These are phyloP conservation scores for Serranochromis macrocephalus DNA, from an alignment of 2,113 vertebrate genomes.

Conservation along the genomic window DNA sequence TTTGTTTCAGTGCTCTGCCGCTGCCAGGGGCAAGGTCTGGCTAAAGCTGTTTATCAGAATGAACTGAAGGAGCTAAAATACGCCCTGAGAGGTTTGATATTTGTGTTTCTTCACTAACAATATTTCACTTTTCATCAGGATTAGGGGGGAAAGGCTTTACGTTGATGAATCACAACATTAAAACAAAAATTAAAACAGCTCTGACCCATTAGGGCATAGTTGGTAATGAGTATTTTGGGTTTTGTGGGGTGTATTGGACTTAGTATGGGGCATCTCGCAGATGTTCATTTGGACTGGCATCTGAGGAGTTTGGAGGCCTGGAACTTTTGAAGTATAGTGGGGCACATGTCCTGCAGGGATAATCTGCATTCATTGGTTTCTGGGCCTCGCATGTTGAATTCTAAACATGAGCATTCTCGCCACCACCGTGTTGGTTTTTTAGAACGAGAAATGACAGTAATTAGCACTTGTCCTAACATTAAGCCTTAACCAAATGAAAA, in stretches of 20 bases:
- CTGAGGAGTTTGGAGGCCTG: neutral
- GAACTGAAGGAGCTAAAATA: neutral
- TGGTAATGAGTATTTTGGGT: neutral
- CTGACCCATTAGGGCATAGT: neutral
- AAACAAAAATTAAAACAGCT: neutral
- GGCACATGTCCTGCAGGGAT: neutral
- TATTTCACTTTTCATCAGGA: neutral
- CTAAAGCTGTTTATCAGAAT: constrained; percentile 12
- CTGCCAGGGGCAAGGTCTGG: constrained; percentile 14
- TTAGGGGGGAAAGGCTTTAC: neutral
- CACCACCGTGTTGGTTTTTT: neutral
- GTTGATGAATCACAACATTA: neutral
- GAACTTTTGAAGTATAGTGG: neutral
- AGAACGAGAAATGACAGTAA: neutral
- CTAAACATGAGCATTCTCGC: neutral
- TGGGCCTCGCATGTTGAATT: neutral
- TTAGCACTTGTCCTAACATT: neutral
- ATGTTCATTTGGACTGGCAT: neutral
- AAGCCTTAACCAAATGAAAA: neutral
- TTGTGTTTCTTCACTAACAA: neutral
- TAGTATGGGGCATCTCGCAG: neutral
- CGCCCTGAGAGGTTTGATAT: neutral
- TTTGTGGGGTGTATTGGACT: neutral
- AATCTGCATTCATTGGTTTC: neutral
- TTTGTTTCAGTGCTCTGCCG: neutral